Conservation (phyloP, 2,113 vertebrate genomes). For the Hippopotamus amphibius region DNA sequence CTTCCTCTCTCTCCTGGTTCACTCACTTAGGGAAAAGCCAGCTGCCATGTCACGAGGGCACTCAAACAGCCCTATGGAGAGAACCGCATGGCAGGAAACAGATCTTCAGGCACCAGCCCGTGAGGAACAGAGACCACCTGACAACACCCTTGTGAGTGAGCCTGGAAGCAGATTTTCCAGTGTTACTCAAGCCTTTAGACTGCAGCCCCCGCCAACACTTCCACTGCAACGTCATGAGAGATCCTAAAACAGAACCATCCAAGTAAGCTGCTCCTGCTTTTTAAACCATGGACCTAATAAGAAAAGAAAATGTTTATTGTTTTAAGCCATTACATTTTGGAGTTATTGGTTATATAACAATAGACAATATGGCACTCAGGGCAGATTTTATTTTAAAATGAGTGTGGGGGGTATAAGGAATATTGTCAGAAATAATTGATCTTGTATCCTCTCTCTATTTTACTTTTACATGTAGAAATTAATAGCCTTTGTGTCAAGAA, state of each 20-base stretch:
- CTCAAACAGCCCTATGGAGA: not conserved
- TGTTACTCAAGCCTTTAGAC: not conserved
- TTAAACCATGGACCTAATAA: not conserved
- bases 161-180: not conserved
- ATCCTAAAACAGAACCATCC: not conserved
- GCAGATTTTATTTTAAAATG: slow-evolving; percentile 31
- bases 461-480: not conserved
- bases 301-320: not conserved
- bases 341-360: not conserved
- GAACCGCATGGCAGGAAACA: not conserved
- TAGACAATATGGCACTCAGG: not conserved
- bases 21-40: not conserved
- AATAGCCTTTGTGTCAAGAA: not conserved
- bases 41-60: not conserved
- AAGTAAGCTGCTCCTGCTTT: not conserved
- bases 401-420: not conserved
- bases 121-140: not conserved
- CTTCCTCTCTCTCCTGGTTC: not conserved
- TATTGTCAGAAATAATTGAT: not conserved
- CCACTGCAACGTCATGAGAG: not conserved
- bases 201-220: not conserved
- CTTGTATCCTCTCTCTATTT: not conserved
- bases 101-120: not conserved
- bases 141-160: not conserved
- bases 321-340: not conserved